Evolutionary conservation across 2,113 vertebrate genomes (phyloP), one percentile per base, ranked within the genome.

Genomic region (Cnemophilus loriae): DNA sequence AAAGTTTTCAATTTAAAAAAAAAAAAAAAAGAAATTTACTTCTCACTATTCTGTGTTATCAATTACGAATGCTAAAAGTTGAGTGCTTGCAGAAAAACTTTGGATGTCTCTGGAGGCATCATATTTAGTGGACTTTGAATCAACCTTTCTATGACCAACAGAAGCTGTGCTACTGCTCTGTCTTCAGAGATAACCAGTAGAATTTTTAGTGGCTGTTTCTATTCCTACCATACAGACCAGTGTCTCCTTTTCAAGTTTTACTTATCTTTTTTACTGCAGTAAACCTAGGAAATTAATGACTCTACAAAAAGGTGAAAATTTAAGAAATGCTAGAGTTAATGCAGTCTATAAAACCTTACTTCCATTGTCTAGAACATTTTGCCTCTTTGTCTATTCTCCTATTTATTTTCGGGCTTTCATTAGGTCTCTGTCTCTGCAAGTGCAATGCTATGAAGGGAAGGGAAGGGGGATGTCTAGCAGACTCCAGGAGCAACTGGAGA

Each of bases 371-470:
- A 42, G 23, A 30, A 57, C 8, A 7, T 76, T 87, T 87, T 76
- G 23, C 13, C 28, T 10, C 39, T 61, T 27, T 53, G 7, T 80
- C 16, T 57, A 22, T 65, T 85, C 37, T 74, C 18, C 52, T 52
- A 0, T 35, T 77, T 46, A 16, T n/a, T 53, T 87, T 74, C 37
- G 84, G 16, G 23, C 37, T 93, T 78, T 68, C 9, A 14, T 79
- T n/a, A 42, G 50, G 10, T 5, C 20, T 93, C 63, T 83, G 32
- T 42, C 19, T 89, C 42, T 92, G 39, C 27, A 84, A 80, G 23
- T 68, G 42, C 6, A 0, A 7, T 42, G 15, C 44, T 61, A 19
- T 3, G 2, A 67, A 79, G 60, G 1, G 0, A 30, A 35, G 70
- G 27, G 7, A 52, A 52, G 27, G 44, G 20, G 5, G 21, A 16